Base-by-base conservation (phyloP, 1,140 invertebrate species). In the Macrobrachium nipponense region DNA sequence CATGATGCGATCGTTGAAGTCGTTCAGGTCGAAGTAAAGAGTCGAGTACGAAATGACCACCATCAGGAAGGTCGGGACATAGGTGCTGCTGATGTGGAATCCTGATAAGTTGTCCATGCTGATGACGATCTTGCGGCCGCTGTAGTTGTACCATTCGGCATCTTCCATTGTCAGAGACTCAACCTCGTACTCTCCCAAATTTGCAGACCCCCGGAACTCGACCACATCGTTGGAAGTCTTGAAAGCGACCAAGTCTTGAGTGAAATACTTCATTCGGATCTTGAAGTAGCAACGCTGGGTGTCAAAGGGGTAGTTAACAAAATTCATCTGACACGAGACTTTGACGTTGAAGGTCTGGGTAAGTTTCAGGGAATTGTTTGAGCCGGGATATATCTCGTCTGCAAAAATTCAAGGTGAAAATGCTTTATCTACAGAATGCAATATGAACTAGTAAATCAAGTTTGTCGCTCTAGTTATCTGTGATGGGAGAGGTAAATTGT, bases 1-100 rank as follows among this genome's bases (percentile, higher is more conserved):
- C 88, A 89, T 89, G 70, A 89, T 89, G 43, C 88, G 84, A 36
- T 88, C 85, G 59, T 87, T 87, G 77, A 89, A 89, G 77, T 89
- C 88, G 64, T 89, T 81, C 59, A 87, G 27, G 60, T 87, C 70
- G 43, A 85, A 89, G 77, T 60, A 89, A 27, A 89, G 81, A 8
- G 88, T 89, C 10, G 81, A 85, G 76, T 89, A 89, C 18, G 77
- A 87, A 66, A 89, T 89, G 20, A 85, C 73, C 14, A 89, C 88
- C 88, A 89, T 89, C 43, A 89, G 86, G 78, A 89, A 89, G 43
- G 88, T 89, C 6, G 88, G 88, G 58, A 89, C 51, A 64, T 87
- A 89, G 51, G 88, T 89, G 23, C 85, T 89, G 61, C 81, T 87
- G 10, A 89, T 72, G 77, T 87, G 85, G 70, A 89, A 89, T 11